Evolutionary conservation across 2,113 vertebrate genomes (phyloP).

Genomic region (Haemorhous mexicanus): DNA sequence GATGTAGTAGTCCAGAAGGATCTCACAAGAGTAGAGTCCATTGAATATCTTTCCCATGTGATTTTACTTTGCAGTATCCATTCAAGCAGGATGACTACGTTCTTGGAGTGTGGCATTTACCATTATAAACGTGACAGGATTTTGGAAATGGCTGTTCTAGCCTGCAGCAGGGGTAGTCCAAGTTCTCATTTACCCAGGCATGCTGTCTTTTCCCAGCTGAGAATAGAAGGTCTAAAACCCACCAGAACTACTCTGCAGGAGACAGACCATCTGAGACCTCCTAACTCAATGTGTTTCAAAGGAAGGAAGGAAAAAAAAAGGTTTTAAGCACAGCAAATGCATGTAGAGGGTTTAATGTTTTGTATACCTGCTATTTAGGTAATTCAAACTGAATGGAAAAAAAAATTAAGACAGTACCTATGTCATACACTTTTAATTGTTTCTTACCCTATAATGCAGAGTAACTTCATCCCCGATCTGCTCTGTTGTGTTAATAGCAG

Average conservation of each 20-base stretch:
- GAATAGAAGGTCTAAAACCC: not conserved
- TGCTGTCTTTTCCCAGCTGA: not conserved
- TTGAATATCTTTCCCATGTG: not conserved
- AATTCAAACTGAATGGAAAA: not conserved
- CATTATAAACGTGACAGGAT: not conserved
- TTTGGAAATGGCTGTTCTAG: not conserved
- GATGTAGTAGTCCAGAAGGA: not conserved
- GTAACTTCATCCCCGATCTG: constrained; percentile 86
- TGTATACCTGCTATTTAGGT: not conserved
- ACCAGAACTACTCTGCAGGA: not conserved
- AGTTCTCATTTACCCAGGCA: not conserved
- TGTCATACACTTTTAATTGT: not conserved
- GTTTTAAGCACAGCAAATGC: not conserved
- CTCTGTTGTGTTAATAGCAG: constrained; percentile 79
- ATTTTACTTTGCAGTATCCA: not conserved
- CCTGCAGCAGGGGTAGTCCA: not conserved
- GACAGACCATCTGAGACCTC: not conserved
- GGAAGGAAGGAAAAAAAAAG: not conserved
- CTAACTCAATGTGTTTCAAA: not conserved
- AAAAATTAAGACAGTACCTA: not conserved
- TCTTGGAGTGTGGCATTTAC: not conserved
- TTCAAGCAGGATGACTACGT: not conserved
- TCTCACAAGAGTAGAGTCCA: not conserved
- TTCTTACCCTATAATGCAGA: constrained; percentile 87
- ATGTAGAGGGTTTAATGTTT: not conserved